Evolutionary conservation across 1,140 invertebrate genomes (phyloP), one percentile per base, ranked within the genome.

Genomic region (Campoletis sonorensis): DNA sequence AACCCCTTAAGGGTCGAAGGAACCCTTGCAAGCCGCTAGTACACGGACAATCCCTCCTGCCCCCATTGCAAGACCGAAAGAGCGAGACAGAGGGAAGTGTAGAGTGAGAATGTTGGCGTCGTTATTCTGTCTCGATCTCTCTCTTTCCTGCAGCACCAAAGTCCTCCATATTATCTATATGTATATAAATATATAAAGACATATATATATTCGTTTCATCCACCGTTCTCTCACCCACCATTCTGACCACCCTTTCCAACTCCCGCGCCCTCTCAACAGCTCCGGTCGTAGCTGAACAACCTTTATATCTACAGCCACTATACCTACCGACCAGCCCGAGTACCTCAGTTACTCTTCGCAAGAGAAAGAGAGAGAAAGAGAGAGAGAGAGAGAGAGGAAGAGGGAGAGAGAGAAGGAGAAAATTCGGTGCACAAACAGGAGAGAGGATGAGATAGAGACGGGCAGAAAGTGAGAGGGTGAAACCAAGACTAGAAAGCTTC

Each of bases 1-100:
- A 92, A 92, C 91, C 91, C 91, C 91, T 91, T 91, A 92, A 92
- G 91, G 91, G 91, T 92, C 90, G 91, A 91, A 87, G 89, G 89
- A 89, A 92, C 90, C 90, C 90, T 92, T 89, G 88, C 90, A 87
- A 87, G 82, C 84, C 85, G 84, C 85, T 84, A 84, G 84, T 84
- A 83, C 86, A 88, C 61, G 76, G 76, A 78, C 76, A 33, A 64
- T 11, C 33, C 58, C 16, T 54, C 16, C 16, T 77, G 1, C 54
- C 88, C 81, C 80, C 49, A 67, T 27, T 67, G 64, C 70, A 51
- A 67, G 80, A 80, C 80, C 79, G 37, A 51, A 54, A 40, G 76
- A 78, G 76, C 30, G 13, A 78, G 76, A 64, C 23, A 21, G 54
- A 78, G 61, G 21, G 10, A 78, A 64, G 15, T 64, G 67, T 21